phyloP scores from a whole-genome alignment of 2,888 invertebrate species.

The Sphaerophoria taeniata region DNA sequence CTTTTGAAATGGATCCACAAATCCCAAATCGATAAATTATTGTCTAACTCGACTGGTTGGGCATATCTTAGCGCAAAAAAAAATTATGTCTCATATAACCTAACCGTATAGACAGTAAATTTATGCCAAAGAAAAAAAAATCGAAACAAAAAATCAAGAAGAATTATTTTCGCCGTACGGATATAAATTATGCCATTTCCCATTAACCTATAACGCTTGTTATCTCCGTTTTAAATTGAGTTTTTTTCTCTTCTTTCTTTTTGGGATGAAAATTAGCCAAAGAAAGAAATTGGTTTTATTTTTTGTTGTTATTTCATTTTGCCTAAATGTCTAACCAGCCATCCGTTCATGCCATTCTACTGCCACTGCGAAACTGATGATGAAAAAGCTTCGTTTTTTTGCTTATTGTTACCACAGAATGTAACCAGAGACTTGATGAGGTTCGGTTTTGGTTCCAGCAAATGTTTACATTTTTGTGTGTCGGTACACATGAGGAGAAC shows the following conservation, averaged over 20 bases:
- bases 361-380: background rate
- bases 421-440: constrained; percentile 23
- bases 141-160: constrained; percentile 8
- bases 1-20: constrained; percentile 39
- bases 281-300: constrained; percentile 21
- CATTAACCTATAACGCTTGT: constrained; percentile 29
- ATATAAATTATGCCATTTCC: constrained; percentile 37
- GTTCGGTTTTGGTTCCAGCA: background rate
- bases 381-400: background rate
- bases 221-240: background rate
- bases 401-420: constrained; percentile 1
- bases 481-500: no score
- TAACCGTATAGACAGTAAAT: constrained; percentile 49
- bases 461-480: no score
- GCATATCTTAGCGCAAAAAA: constrained; percentile 27
- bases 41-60: constrained; percentile 33
- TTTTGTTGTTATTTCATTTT: background rate
- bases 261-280: constrained; percentile 23
- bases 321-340: background rate
- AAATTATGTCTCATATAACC: constrained; percentile 54
- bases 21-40: constrained; percentile 66
- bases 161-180: constrained; percentile 7
- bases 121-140: constrained; percentile 34
- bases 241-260: background rate
- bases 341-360: background rate